Base-by-base conservation (phyloP, 2,797 vertebrate species). In the Coreius guichenoti region DNA sequence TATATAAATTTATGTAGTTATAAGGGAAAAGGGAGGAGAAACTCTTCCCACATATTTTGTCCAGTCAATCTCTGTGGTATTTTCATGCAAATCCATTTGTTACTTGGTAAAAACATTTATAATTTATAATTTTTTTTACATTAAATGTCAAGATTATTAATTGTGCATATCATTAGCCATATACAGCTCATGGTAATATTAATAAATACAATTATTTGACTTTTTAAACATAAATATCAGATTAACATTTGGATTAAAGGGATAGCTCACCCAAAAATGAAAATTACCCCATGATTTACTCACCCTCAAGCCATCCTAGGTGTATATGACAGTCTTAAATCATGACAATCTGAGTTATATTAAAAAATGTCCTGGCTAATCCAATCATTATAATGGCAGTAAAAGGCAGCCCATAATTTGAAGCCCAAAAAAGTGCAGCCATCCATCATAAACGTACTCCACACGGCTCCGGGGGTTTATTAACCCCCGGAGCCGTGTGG, bases 31-130 rank as follows among this genome's bases (percentile, higher is more conserved):
- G 19, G 19, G 1, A 23, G 29, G 14, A 79, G n/a, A 76, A 58
- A 58, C 33, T 36, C 29, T 54, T 80, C 11, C 9, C 36, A 45
- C 19, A 51, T 80, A 23, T 69, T 69, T 69, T 26, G 51, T 54
- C 51, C 63, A 81, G 45, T 81, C 29, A 51, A 69, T 68, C 78
- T 68, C 63, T 69, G n/a, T 26, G 47, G 14, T n/a, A 69, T 36
- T 51, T 69, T 36, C 8, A 81, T 26, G 47, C 21, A 49, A 69
- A 80, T 54, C 63, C 45, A 81, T 54, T 13, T 54, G 65, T 69
- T 69, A 69, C 43, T 69, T 51, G 19, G 45, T 69, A 49, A 80
- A 78, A 5, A 45, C 23, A 2, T 65, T 8, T 1, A 29, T 3
- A 29, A 65, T 17, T 54, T 1, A 17, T 51, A 8, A 19, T 16